Percentiles rank a stretch among this genome's conserved stretches.
phyloP scores from a whole-genome alignment of 2,888 invertebrate genomes.

The Tridacna crocea region DNA sequence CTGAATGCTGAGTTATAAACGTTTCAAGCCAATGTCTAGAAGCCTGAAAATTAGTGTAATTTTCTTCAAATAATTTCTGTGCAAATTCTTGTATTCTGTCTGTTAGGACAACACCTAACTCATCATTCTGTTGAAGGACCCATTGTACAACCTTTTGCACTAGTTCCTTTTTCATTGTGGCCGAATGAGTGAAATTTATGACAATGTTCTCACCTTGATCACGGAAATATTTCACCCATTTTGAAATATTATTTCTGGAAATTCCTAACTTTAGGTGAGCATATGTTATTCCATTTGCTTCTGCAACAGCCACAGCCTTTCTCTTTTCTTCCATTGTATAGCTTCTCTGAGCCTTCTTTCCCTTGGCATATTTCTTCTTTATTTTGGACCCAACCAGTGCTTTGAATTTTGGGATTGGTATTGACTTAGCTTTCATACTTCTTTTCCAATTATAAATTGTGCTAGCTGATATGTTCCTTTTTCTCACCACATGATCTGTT shows the following conservation, averaged over 20 bases:
- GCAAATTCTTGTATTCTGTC: slow-evolving; percentile 45
- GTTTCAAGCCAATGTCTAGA: slow-evolving; percentile 47
- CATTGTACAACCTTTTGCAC: slow-evolving; percentile 47
- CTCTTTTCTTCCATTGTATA: slow-evolving; percentile 52
- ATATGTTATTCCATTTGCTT: slow-evolving; percentile 54
- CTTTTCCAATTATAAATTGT: slow-evolving; percentile 55
- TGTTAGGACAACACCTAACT: slow-evolving; percentile 49
- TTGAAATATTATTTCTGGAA: slow-evolving; percentile 44
- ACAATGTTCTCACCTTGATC: slow-evolving; percentile 58
- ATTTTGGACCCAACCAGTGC: slow-evolving; percentile 53
- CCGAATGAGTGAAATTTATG: slow-evolving; percentile 39
- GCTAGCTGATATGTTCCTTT: slow-evolving; percentile 57
- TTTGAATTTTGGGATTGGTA: slow-evolving; percentile 56
- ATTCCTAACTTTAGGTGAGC: slow-evolving; percentile 49
- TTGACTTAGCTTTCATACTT: slow-evolving; percentile 50
- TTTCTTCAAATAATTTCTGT: slow-evolving; percentile 46
- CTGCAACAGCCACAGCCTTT: slow-evolving; percentile 46
- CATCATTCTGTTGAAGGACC: slow-evolving; percentile 52
- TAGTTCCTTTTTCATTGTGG: slow-evolving; percentile 46
- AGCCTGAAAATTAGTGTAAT: slow-evolving; percentile 43
- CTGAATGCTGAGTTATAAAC: slow-evolving; percentile 45
- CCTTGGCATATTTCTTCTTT: slow-evolving; percentile 56
- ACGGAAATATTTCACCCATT: slow-evolving; percentile 52
- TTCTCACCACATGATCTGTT: slow-evolving; percentile 56
- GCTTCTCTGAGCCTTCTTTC: slow-evolving; percentile 33